These are phyloP conservation scores for Dromiciops gliroides DNA, from an alignment of 2,113 vertebrate species.

Conservation along the genomic window DNA sequence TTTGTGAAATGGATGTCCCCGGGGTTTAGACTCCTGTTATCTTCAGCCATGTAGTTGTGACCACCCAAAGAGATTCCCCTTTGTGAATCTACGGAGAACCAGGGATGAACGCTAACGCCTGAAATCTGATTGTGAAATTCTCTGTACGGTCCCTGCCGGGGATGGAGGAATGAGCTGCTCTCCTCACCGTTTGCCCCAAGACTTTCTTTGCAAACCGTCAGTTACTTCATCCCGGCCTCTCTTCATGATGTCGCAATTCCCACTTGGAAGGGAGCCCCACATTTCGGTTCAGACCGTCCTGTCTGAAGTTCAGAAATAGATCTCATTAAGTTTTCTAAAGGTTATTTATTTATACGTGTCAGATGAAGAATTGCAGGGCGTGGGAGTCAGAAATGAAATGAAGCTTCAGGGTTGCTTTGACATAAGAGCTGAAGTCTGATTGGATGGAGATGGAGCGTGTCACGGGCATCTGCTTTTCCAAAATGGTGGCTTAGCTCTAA, in stretches of 20 bases:
- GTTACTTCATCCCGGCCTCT: slow-evolving; percentile 53
- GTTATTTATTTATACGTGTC: slow-evolving; percentile 22
- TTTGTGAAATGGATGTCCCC: neutral
- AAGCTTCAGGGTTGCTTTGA: slow-evolving; percentile 51
- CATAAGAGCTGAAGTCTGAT: neutral
- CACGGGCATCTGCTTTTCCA: slow-evolving; percentile 32
- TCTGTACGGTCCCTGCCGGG: slow-evolving; percentile 43
- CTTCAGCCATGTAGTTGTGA: slow-evolving; percentile 27
- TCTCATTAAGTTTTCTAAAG: slow-evolving; percentile 37
- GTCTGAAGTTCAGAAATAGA: slow-evolving; percentile 49
- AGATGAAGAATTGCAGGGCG: slow-evolving; percentile 29
- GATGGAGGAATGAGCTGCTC: slow-evolving; percentile 33
- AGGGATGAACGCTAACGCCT: slow-evolving; percentile 4
- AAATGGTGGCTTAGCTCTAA: neutral
- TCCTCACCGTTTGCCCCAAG: slow-evolving; percentile 30
- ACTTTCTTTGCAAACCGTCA: slow-evolving; percentile 54
- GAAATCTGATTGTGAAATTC: slow-evolving; percentile 52
- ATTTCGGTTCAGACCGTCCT: slow-evolving; percentile 36
- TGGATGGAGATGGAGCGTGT: neutral
- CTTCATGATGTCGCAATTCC: slow-evolving; percentile 34
- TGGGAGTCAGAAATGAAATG: slow-evolving; percentile 51
- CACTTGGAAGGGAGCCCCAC: slow-evolving; percentile 35
- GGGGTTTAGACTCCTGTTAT: slow-evolving; percentile 41
- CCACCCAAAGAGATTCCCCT: slow-evolving; percentile 50
- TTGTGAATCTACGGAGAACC: slow-evolving; percentile 58